These are phyloP conservation scores for Nesometra sesokonis DNA, from an alignment of 35 echinoderm and acorn worm genomes.

Conservation along the genomic window DNA sequence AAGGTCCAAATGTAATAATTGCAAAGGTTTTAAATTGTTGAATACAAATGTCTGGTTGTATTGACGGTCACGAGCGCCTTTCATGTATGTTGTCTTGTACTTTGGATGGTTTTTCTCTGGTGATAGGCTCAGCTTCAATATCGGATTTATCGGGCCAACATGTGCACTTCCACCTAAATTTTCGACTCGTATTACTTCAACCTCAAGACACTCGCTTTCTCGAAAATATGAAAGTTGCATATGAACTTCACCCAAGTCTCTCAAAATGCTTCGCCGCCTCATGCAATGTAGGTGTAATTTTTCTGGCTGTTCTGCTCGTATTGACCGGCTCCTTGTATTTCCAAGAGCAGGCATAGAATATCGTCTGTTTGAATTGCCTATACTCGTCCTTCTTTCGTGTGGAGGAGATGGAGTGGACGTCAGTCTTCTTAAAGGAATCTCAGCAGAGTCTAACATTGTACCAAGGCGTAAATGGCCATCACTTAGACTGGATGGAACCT, in stretches of 20 bases:
- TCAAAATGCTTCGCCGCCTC: not conserved
- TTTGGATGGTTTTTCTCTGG: not conserved
- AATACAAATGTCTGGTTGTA: constrained; percentile 33
- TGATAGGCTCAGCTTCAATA: constrained; percentile 28
- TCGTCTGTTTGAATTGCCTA: not conserved
- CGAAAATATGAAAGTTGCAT: constrained; percentile 18
- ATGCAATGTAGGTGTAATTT: constrained; percentile 37
- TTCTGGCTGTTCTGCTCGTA: constrained; percentile 2
- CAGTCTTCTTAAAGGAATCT: not conserved
- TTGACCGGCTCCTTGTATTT: not conserved
- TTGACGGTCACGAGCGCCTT: constrained; percentile 25
- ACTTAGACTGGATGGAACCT: not conserved
- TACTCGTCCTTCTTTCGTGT: not conserved
- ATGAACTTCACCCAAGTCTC: constrained; percentile 40
- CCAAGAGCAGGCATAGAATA: not conserved
- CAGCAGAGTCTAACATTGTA: not conserved
- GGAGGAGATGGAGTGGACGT: not conserved
- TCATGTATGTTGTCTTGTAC: constrained; percentile 2
- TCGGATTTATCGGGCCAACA: not conserved
- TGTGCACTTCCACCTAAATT: constrained; percentile 7
- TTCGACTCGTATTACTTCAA: constrained; percentile 25
- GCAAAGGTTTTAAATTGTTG: constrained; percentile 1
- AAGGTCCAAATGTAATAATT: constrained; percentile 4
- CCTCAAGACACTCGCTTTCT: constrained; percentile 3
- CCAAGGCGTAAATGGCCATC: not conserved